Evolutionary conservation across 2,888 invertebrate genomes (phyloP).

Genomic region (Blastobasis adustella): DNA sequence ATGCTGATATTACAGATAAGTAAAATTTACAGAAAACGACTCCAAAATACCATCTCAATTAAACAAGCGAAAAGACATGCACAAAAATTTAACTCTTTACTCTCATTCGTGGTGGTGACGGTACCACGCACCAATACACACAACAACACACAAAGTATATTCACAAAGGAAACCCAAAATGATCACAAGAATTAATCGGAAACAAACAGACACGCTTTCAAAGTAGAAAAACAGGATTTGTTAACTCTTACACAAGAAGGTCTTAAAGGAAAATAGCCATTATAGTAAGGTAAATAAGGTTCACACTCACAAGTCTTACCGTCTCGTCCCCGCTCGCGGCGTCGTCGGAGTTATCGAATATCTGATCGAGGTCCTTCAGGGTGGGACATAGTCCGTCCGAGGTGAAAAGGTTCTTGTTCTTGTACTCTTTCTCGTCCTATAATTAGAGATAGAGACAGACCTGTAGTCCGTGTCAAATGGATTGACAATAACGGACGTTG

Average conservation of each 20-base stretch:
- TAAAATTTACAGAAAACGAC: too few relatives aligned
- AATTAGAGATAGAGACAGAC: too few relatives aligned
- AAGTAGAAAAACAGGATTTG: too few relatives aligned
- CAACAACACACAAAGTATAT: neutral
- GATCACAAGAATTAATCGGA: neutral
- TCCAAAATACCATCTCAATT: too few relatives aligned
- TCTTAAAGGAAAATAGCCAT: slow-evolving; percentile 12
- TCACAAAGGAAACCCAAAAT: neutral
- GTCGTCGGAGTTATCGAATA: slow-evolving; percentile 94
- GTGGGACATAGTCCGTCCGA: slow-evolving; percentile 93
- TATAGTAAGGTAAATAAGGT: slow-evolving; percentile 19
- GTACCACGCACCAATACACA: neutral
- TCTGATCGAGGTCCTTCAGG: slow-evolving; percentile 92
- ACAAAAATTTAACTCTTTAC: too few relatives aligned
- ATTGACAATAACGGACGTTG: too few relatives aligned
- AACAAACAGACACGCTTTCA: neutral
- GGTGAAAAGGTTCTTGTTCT: slow-evolving; percentile 87
- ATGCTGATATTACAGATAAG: too few relatives aligned
- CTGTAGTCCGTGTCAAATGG: too few relatives aligned
- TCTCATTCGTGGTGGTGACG: too few relatives aligned
- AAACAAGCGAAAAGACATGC: too few relatives aligned
- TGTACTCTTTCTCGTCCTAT: slow-evolving; percentile 70
- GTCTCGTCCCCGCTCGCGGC: slow-evolving; percentile 92
- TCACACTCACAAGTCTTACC: slow-evolving; percentile 78
- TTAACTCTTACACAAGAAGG: neutral